Conservation (phyloP, 23 tunicate species). For the Phallusia fumigata region DNA sequence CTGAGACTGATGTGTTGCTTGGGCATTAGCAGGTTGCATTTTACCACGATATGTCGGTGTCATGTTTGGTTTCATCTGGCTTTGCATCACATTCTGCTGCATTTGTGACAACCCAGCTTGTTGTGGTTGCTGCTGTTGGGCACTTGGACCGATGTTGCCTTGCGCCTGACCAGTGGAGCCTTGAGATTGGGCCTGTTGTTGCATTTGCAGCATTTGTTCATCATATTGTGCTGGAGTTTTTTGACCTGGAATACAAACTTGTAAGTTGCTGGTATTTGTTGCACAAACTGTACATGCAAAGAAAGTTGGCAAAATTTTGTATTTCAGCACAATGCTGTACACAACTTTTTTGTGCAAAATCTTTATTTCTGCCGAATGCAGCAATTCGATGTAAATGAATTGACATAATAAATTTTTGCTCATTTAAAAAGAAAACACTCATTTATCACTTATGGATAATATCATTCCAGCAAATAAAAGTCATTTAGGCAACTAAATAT, state of each 20-base stretch:
- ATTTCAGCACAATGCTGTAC: no score
- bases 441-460: no score
- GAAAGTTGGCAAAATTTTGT: no score
- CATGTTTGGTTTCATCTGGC: background rate
- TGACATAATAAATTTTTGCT: no score
- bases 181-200: slow-evolving; percentile 31
- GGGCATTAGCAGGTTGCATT: background rate
- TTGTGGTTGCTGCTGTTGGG: background rate
- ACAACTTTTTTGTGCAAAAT: no score
- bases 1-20: background rate
- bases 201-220: slow-evolving; percentile 26
- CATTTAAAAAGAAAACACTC: no score
- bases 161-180: background rate
- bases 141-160: background rate
- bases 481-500: no score
- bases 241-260: slow-evolving; percentile 9
- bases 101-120: background rate
- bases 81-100: background rate
- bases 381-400: no score
- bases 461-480: no score
- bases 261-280: no score
- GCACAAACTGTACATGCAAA: background rate
- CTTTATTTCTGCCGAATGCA: no score
- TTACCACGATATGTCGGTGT: background rate
- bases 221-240: slow-evolving; percentile 41